Base-by-base conservation (phyloP, 2,888 invertebrate species). In the Elegia similella region DNA sequence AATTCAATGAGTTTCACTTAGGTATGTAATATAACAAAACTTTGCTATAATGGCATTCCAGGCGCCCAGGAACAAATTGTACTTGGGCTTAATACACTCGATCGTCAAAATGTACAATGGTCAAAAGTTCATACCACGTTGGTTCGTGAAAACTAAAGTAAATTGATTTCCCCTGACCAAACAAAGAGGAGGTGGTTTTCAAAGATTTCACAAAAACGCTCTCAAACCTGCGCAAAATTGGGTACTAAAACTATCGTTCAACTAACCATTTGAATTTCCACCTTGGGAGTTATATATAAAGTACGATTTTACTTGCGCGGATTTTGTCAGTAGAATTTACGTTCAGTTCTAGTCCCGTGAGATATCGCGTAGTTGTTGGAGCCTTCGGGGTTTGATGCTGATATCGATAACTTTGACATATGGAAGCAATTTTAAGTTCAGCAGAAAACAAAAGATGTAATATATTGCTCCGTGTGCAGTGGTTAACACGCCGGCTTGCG, bases 381-480 rank as follows among this genome's bases (percentile, higher is more conserved):
- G 17, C 46, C 29, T 46, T 46, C n/a, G 23, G 23, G 43, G 7
- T 46, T 23, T 46, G 38, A 38, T 38, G 8, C 38, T 38, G 46
- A 46, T 46, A 23, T 46, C 46, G 23, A 46, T 23, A 46, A 23
- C 46, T 46, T 46, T 46, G 44, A 46, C 29, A 23, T 46, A 46
- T 46, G 12, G 23, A 23, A 46, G 17, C 46, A n/a, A 23, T 46
- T 46, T 46, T 23, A 6, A 46, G 46, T 46, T 46, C 8, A 23
- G n/a, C 10, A 10, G 17, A 6, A 46, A 23, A 29, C 46, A 46
- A 29, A 46, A 46, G 23, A 17, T 44, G 17, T 23, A 16, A 38
- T 38, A n/a, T n/a, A n/a, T n/a, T n/a, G n/a, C n/a, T n/a, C n/a
- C n/a, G n/a, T n/a, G n/a, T n/a, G n/a, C n/a, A n/a, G n/a, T n/a